Conservation (phyloP, 2,113 vertebrate species). For the Lagopus muta region DNA sequence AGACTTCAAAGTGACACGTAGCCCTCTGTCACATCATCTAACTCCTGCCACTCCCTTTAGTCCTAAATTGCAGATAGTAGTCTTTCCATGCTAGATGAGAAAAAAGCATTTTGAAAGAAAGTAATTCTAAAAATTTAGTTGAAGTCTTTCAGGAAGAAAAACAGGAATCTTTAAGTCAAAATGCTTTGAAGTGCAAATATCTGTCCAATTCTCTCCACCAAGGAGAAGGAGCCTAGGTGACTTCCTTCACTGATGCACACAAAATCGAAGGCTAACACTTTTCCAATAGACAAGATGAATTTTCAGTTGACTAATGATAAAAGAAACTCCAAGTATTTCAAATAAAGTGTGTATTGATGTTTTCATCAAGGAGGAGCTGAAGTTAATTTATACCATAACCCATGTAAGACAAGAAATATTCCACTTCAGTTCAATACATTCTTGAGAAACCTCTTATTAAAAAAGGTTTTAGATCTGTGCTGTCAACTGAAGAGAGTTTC, state of each 20-base stretch:
- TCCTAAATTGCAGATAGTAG: too few relatives aligned
- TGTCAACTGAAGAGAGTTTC: not conserved
- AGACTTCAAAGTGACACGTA: too few relatives aligned
- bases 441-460: not conserved
- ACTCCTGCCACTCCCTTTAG: too few relatives aligned
- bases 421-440: not conserved
- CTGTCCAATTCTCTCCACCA: not conserved
- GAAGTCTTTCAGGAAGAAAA: not conserved
- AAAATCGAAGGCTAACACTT: not conserved
- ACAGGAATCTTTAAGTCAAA: not conserved
- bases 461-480: not conserved
- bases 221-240: not conserved
- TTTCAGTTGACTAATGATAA: not conserved
- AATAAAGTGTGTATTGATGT: not conserved
- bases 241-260: not conserved
- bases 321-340: not conserved
- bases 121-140: not conserved
- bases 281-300: not conserved
- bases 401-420: not conserved
- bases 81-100: not conserved
- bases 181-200: not conserved
- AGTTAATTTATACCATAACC: not conserved
- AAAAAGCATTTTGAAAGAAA: not conserved
- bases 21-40: too few relatives aligned
- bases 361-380: not conserved